Percentiles rank a stretch among this genome's conserved stretches.
Evolutionary conservation across 2,888 invertebrate species (phyloP).

Genomic region (Petrolisthes manimaculis): DNA sequence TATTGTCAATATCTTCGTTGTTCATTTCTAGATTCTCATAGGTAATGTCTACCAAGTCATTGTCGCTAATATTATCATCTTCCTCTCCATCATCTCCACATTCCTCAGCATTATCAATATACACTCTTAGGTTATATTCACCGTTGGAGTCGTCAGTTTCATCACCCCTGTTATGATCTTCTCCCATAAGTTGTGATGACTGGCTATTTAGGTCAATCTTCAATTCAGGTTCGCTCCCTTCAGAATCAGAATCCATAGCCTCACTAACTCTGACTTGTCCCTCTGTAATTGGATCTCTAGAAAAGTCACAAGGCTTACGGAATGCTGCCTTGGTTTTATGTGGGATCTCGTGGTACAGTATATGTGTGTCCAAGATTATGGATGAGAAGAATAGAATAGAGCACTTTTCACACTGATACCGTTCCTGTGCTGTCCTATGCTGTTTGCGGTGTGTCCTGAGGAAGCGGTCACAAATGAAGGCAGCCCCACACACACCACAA

Average conservation of each 20-base stretch:
- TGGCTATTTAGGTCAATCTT: conserved; percentile 31
- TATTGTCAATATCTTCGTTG: background rate
- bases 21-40: background rate
- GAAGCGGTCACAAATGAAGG: conserved; percentile 32
- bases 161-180: background rate
- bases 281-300: conserved; percentile 34
- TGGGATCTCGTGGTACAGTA: conserved; percentile 26
- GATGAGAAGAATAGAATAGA: conserved; percentile 32
- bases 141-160: background rate
- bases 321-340: background rate
- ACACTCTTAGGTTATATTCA: conserved; percentile 8
- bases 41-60: background rate
- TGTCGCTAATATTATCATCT: background rate
- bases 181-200: background rate
- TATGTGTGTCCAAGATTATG: conserved; percentile 39
- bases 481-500: conserved; percentile 35
- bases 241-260: conserved; percentile 23
- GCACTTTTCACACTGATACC: conserved; percentile 35
- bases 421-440: background rate
- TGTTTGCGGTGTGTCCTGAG: conserved; percentile 33
- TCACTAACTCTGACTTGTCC: conserved; percentile 29
- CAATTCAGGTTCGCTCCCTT: conserved; percentile 39
- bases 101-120: conserved; percentile 17
- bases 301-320: conserved; percentile 11
- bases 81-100: background rate